These are phyloP conservation scores for Hafferia zeledoni DNA, from an alignment of 2,797 vertebrate genomes.

Conservation along the genomic window DNA sequence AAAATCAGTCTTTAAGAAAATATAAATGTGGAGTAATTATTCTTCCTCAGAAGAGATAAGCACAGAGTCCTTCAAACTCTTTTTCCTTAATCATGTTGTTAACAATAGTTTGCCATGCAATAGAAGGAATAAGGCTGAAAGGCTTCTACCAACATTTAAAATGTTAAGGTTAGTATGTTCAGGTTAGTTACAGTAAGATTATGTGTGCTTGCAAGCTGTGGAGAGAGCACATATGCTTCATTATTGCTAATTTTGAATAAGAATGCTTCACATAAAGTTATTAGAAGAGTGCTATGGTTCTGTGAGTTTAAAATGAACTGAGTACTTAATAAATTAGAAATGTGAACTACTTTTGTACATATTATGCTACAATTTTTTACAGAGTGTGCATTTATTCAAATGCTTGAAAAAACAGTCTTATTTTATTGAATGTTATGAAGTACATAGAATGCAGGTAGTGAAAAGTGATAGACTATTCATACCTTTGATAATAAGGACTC, in stretches of 20 bases:
- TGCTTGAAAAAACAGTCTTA: background rate
- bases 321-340: background rate
- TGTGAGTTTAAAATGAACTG: background rate
- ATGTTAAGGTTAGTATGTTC: background rate
- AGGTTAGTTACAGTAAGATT: background rate
- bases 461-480: background rate
- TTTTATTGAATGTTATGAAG: background rate
- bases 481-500: background rate
- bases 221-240: background rate
- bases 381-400: background rate
- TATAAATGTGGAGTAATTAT: background rate
- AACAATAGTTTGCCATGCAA: background rate
- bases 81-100: background rate
- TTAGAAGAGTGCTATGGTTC: background rate
- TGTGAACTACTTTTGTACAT: background rate
- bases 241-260: background rate
- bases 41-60: background rate
- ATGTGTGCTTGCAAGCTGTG: background rate
- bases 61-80: background rate
- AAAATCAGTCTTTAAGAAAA: background rate
- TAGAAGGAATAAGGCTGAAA: background rate
- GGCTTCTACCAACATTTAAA: background rate
- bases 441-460: background rate
- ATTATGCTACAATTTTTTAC: background rate
- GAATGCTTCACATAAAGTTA: background rate